Percentiles rank a stretch among this genome's conserved stretches.
Evolutionary conservation across 2,113 vertebrate species (phyloP).

Genomic region (Australoheros scitulus): DNA sequence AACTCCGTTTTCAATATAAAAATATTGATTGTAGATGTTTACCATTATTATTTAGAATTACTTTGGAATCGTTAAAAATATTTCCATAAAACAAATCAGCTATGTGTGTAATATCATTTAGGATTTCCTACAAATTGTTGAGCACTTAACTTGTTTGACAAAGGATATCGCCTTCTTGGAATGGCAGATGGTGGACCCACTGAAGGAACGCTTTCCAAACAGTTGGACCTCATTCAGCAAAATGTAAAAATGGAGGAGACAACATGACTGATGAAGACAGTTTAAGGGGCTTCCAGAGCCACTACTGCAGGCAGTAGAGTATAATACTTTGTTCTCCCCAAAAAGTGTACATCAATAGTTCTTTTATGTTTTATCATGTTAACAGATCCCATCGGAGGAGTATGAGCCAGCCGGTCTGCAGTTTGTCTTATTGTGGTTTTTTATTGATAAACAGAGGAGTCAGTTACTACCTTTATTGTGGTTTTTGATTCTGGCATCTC

Average conservation of each 20-base stretch:
- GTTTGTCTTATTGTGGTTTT: background rate
- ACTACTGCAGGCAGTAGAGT: conserved; percentile 4
- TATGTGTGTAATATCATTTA: background rate
- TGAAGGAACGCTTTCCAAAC: conserved; percentile 24
- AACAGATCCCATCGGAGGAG: background rate
- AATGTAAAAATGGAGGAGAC: conserved; percentile 17
- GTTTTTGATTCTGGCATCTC: background rate
- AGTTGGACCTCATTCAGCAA: conserved; percentile 25
- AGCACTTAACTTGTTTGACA: background rate
- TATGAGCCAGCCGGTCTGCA: conserved; percentile 10
- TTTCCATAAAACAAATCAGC: background rate
- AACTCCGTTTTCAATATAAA: background rate
- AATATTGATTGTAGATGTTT: background rate
- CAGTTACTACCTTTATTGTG: background rate
- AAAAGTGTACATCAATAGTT: background rate
- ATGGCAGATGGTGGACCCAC: conserved; percentile 42
- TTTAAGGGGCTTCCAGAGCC: background rate
- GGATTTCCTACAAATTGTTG: background rate
- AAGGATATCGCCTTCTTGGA: background rate
- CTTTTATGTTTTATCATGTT: background rate
- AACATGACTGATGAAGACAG: background rate
- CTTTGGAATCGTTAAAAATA: background rate
- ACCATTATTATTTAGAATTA: background rate
- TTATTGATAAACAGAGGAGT: conserved; percentile 3
- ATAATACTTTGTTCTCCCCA: background rate